Conservation (phyloP, 2,113 vertebrate genomes). For the Plotosus lineatus region DNA sequence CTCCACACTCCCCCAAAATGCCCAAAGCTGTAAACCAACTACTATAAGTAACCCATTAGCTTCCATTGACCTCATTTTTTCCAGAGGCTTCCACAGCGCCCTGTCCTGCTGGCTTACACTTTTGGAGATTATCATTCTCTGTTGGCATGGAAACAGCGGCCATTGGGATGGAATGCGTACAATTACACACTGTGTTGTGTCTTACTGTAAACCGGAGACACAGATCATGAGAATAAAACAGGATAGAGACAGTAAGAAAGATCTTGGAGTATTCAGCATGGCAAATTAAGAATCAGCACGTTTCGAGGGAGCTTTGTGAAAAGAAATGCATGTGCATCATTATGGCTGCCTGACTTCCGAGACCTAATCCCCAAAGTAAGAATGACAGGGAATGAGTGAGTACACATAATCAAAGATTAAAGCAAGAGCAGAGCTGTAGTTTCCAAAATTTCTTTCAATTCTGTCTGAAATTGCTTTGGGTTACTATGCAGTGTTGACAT, state of each 20-base stretch:
- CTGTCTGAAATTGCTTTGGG: slow-evolving; percentile 61
- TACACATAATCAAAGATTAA: slow-evolving; percentile 56
- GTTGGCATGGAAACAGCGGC: slow-evolving; percentile 75
- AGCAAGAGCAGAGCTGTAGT: slow-evolving; percentile 45
- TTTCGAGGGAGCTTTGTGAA: slow-evolving; percentile 7
- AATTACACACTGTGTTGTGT: slow-evolving; percentile 36
- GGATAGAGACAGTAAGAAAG: slow-evolving; percentile 18
- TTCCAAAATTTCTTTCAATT: slow-evolving; percentile 58
- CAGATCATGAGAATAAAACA: background rate
- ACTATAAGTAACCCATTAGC: slow-evolving; percentile 34
- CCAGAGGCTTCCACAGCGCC: slow-evolving; percentile 57
- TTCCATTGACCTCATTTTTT: slow-evolving; percentile 66
- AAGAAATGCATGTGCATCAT: slow-evolving; percentile 36
- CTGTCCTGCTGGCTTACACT: slow-evolving; percentile 61
- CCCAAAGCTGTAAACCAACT: slow-evolving; percentile 5
- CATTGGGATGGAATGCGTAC: slow-evolving; percentile 56
- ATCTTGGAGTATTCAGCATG: slow-evolving; percentile 29
- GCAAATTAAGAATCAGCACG: slow-evolving; percentile 6
- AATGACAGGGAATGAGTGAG: slow-evolving; percentile 20
- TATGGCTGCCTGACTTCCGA: slow-evolving; percentile 65
- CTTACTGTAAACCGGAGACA: slow-evolving; percentile 26
- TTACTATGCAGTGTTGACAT: slow-evolving; percentile 59
- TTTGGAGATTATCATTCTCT: slow-evolving; percentile 66
- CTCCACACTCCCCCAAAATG: background rate
- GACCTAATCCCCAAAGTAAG: slow-evolving; percentile 55